Percentiles rank a stretch among this genome's conserved stretches.
Conservation (phyloP, 2,797 vertebrate species). For the Sus cebifrons region DNA sequence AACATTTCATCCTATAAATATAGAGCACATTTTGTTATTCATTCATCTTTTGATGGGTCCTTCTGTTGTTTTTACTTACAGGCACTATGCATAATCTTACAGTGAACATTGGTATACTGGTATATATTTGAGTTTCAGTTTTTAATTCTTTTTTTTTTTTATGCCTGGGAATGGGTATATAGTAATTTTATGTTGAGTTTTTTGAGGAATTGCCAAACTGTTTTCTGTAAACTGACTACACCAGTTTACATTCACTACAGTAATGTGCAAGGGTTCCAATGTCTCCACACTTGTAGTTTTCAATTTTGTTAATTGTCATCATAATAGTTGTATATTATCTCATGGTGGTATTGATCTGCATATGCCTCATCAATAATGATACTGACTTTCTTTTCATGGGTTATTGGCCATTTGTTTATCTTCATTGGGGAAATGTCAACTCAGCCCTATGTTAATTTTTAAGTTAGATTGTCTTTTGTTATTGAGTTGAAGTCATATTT, state of each 20-base stretch:
- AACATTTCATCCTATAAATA: background rate
- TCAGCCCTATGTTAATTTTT: background rate
- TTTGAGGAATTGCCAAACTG: background rate
- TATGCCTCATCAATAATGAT: background rate
- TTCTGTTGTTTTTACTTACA: background rate
- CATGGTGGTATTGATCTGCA: background rate
- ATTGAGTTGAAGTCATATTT: background rate
- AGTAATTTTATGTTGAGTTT: background rate
- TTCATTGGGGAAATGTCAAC: background rate
- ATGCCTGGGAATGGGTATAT: background rate
- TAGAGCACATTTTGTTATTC: background rate
- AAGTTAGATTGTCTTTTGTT: background rate
- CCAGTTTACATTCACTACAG: background rate
- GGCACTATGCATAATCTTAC: background rate
- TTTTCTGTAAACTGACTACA: background rate
- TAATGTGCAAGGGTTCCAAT: background rate
- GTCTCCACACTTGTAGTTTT: background rate
- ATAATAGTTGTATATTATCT: background rate
- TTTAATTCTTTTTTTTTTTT: background rate
- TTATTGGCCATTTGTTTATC: background rate
- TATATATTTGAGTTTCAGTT: background rate
- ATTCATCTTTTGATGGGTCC: background rate
- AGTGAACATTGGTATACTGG: background rate
- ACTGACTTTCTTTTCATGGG: background rate
- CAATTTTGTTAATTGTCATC: background rate